Conservation (phyloP, 2,888 invertebrate genomes). For the Bibio marci region DNA sequence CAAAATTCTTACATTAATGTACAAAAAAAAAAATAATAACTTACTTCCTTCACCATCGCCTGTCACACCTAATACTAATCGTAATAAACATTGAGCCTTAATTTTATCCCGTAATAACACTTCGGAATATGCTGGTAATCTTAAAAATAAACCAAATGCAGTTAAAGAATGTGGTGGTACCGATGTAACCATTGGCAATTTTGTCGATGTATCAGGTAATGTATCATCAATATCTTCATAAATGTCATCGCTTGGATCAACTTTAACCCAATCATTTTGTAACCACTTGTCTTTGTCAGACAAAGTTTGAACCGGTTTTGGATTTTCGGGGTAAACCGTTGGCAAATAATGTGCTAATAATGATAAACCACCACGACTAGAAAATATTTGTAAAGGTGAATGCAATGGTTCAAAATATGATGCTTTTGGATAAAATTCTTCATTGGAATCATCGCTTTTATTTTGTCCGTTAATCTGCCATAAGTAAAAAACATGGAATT, state of each 20-base stretch:
- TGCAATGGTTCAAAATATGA: conserved; percentile 24
- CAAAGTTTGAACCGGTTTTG: conserved; percentile 35
- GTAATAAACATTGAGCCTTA: conserved; percentile 68
- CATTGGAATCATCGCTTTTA: conserved; percentile 12
- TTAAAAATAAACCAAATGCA: conserved; percentile 75
- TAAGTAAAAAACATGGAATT: not conserved
- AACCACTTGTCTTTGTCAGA: conserved; percentile 27
- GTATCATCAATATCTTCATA: conserved; percentile 44
- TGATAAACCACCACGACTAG: conserved; percentile 73
- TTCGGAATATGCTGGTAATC: conserved; percentile 81
- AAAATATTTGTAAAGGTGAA: conserved; percentile 65
- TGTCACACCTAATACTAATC: conserved; percentile 76
- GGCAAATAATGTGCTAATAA: conserved; percentile 78
- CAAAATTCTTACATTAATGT: too few species aligned
- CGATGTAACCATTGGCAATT: conserved; percentile 36
- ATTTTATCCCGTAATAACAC: conserved; percentile 69
- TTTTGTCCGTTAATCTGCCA: conserved; percentile 12
- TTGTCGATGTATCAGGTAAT: conserved; percentile 32
- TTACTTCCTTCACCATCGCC: conserved; percentile 81
- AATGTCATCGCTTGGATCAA: conserved; percentile 40
- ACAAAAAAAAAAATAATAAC: conserved; percentile 15
- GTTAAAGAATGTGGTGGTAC: conserved; percentile 83
- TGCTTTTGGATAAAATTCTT: conserved; percentile 19
- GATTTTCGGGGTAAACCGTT: conserved; percentile 68
- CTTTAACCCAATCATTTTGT: conserved; percentile 30